These are phyloP conservation scores for Achatina immaculata DNA, from an alignment of 1,140 invertebrate genomes.

Conservation along the genomic window DNA sequence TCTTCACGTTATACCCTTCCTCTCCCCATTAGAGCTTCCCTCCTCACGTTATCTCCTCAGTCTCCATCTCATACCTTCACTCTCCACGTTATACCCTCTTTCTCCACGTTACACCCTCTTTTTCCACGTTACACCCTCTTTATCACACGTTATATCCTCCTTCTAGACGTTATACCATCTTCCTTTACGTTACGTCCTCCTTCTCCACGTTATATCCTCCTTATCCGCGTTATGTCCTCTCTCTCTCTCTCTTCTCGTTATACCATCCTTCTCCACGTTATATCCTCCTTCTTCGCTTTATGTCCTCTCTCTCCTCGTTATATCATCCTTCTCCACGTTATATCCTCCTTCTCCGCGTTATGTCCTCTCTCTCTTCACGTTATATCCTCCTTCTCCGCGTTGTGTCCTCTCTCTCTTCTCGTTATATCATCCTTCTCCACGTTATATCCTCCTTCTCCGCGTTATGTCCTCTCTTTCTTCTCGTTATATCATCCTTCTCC, in stretches of 20 bases:
- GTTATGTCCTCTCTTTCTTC: too few species aligned
- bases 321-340: background rate
- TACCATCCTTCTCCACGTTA: background rate
- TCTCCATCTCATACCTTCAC: too few species aligned
- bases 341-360: background rate
- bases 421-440: too few species aligned
- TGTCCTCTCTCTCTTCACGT: background rate
- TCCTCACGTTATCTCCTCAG: too few species aligned
- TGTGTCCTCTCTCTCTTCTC: background rate
- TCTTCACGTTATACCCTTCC: background rate
- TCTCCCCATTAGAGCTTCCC: background rate
- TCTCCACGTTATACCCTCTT: too few species aligned
- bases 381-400: background rate
- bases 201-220: background rate
- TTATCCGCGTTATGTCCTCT: background rate
- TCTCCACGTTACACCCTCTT: too few species aligned
- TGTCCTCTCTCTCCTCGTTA: background rate
- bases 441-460: too few species aligned
- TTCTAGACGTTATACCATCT: background rate
- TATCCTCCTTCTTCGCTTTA: background rate
- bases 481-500: too few species aligned
- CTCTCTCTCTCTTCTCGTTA: background rate
- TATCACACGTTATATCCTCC: background rate
- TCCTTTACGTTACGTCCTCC: background rate
- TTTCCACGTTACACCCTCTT: too few species aligned